A percentile compares a stretch with the other conserved stretches of the same genome.
Evolutionary conservation across 2,797 vertebrate species (phyloP).

Genomic region (Ceyx erithaca): DNA sequence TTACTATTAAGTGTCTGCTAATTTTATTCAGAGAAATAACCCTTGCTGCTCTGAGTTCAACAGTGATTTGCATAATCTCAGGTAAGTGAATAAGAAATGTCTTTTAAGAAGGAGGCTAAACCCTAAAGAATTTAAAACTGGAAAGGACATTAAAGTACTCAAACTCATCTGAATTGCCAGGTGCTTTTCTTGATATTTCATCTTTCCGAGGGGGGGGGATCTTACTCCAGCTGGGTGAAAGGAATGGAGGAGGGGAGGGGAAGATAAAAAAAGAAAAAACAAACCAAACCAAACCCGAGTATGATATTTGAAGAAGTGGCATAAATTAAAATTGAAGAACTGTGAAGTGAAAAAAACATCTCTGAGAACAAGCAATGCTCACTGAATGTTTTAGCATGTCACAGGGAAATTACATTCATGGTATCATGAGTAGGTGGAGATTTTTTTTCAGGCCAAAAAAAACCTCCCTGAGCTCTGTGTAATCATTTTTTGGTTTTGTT

Average conservation of each 20-base stretch:
- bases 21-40: slow-evolving; percentile 59
- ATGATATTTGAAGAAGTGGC: slow-evolving; percentile 30
- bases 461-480: background rate
- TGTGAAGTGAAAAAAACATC: background rate
- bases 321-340: slow-evolving; percentile 36
- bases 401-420: background rate
- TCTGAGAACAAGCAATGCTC: background rate
- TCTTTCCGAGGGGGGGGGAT: background rate
- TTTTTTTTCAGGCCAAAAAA: background rate
- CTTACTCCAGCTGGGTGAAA: background rate
- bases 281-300: background rate
- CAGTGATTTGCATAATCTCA: slow-evolving; percentile 35
- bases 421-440: background rate
- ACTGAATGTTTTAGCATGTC: background rate
- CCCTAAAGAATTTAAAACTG: slow-evolving; percentile 18
- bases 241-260: background rate
- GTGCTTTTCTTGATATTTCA: background rate
- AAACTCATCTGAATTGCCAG: background rate
- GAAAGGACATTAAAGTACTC: background rate
- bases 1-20: slow-evolving; percentile 18
- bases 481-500: background rate
- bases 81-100: slow-evolving; percentile 42
- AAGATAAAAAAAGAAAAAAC: background rate
- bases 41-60: slow-evolving; percentile 29
- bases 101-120: slow-evolving; percentile 20